Evolutionary conservation across 2,113 vertebrate genomes (phyloP).

Genomic region (Pelusios castaneus): DNA sequence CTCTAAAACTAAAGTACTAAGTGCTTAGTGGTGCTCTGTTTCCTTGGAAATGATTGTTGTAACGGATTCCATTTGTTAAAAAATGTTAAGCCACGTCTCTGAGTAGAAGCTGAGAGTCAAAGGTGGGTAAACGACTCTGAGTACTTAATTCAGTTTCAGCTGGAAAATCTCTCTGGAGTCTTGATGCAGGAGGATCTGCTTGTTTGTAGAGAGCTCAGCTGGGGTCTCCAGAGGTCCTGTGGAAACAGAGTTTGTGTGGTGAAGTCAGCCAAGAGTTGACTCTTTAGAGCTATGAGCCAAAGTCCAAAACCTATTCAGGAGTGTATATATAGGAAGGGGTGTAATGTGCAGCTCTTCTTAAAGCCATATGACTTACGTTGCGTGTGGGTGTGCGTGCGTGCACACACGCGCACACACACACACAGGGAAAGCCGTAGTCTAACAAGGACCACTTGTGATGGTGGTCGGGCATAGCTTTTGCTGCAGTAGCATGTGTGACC

Average conservation of each 20-base stretch:
- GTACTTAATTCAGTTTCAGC: not conserved
- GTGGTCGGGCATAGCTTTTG: not conserved
- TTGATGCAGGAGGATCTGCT: not conserved
- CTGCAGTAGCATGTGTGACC: not conserved
- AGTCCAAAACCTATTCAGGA: not conserved
- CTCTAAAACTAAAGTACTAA: not conserved
- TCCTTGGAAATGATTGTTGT: not conserved
- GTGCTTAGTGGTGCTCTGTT: not conserved
- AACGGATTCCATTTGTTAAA: too few species aligned
- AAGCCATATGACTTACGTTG: not conserved
- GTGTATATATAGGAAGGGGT: not conserved
- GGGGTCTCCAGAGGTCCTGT: not conserved
- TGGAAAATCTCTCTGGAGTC: not conserved
- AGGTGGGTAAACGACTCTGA: not conserved
- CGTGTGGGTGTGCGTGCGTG: too few species aligned
- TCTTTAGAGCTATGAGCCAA: not conserved
- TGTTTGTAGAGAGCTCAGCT: not conserved
- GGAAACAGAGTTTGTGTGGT: not conserved
- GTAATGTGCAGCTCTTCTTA: not conserved
- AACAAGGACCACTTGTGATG: not conserved
- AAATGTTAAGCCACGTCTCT: too few species aligned
- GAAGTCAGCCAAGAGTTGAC: not conserved
- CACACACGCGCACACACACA: too few species aligned
- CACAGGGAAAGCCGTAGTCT: not conserved
- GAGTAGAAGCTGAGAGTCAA: not conserved